Evolutionary conservation across 2,113 vertebrate genomes (phyloP).

Genomic region (Hyperoodon ampullatus): DNA sequence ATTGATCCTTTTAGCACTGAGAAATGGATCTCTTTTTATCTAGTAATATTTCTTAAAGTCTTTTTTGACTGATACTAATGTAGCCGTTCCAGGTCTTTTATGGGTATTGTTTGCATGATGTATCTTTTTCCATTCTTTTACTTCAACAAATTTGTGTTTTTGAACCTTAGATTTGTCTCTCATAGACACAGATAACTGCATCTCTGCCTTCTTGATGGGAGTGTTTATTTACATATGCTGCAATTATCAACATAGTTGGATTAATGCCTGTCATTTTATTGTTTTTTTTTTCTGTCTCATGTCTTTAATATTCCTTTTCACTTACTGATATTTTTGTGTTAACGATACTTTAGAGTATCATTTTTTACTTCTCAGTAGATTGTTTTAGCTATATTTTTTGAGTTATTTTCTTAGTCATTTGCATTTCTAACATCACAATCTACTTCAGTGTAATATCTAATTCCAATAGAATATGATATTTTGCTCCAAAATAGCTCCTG

Average conservation of each 20-base stretch:
- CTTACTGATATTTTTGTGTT: not conserved
- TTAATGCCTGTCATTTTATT: not conserved
- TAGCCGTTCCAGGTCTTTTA: not conserved
- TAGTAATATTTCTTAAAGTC: not conserved
- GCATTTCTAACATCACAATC: not conserved
- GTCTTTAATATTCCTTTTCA: not conserved
- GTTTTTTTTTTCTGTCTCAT: not conserved
- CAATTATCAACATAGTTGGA: not conserved
- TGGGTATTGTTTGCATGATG: not conserved
- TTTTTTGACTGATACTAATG: not conserved
- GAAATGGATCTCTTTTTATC: not conserved
- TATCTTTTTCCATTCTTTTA: not conserved
- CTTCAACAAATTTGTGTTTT: not conserved
- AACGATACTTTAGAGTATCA: not conserved
- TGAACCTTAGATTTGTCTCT: not conserved
- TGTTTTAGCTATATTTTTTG: not conserved
- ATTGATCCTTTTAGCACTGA: not conserved
- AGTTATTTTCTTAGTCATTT: not conserved
- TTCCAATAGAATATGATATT: not conserved
- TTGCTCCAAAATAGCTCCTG: not conserved
- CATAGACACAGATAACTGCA: not conserved
- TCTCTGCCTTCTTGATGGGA: not conserved
- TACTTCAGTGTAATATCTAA: not conserved
- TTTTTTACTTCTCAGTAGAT: not conserved
- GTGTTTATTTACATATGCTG: not conserved